phyloP scores from a whole-genome alignment of 2,113 vertebrate species.

The Tenrec ecaudatus region DNA sequence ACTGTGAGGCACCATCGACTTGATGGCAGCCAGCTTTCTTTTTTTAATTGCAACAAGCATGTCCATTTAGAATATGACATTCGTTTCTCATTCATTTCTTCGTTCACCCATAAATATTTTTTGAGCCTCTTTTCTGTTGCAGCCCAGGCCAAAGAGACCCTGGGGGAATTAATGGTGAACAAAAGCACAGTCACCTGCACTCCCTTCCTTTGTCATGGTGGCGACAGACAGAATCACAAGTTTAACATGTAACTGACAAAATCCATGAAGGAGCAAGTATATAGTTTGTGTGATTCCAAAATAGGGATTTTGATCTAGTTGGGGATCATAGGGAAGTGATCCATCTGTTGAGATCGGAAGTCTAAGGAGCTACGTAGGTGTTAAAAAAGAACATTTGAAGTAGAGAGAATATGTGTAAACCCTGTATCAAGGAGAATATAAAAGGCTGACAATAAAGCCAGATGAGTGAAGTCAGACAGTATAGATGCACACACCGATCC shows the following conservation, averaged over 20 bases:
- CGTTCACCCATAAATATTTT: background rate
- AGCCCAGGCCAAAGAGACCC: background rate
- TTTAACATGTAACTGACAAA: background rate
- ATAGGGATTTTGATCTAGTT: background rate
- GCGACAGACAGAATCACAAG: background rate
- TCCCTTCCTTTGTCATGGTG: background rate
- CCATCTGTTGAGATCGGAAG: conserved; percentile 8
- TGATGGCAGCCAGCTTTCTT: too few species aligned
- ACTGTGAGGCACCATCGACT: too few species aligned
- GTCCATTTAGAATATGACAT: background rate
- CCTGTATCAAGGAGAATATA: background rate
- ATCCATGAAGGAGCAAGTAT: background rate
- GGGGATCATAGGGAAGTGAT: background rate
- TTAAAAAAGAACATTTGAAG: background rate
- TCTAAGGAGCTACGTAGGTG: background rate
- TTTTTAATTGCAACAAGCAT: background rate
- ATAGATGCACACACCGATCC: background rate
- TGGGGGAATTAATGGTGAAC: background rate
- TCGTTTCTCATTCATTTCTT: background rate
- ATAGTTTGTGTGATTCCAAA: background rate
- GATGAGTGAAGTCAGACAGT: background rate
- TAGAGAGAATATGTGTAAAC: background rate
- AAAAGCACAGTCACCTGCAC: background rate
- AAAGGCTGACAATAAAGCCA: background rate
- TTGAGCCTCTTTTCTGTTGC: background rate